Evolutionary conservation across 2,888 invertebrate genomes (phyloP), one percentile per base, ranked within the genome.

Genomic region (Parnassius smintheus): DNA sequence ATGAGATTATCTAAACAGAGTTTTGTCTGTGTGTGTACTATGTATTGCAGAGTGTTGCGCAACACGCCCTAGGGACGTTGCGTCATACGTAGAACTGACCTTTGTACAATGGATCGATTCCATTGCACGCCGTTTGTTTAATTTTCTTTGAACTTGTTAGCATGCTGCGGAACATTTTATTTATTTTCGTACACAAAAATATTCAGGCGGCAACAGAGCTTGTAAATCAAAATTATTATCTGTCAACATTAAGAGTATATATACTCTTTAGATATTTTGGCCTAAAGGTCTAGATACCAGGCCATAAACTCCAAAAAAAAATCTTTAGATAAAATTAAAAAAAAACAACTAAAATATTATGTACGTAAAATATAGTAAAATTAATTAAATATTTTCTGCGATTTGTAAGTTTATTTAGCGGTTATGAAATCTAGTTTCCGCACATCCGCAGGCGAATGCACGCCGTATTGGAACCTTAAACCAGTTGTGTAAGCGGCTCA

Each of bases 371-470:
- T 18, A 18, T 18, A 18, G 1, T 18, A 18, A 18, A 18, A 18
- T 18, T 18, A 18, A 18, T 18, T 49, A 2, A 9, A 48, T 48
- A 12, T 9, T 49, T 59, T 64, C 67, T 68, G 61, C 64, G 68
- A 68, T 70, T 69, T 69, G 66, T 66, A 67, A 65, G 67, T 68
- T 65, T 66, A 68, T 69, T 65, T 57, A 65, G 65, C 65, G 67
- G 72, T 72, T 65, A 78, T 67, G 66, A 72, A 73, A 68, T 76
- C 74, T 81, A 83, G 83, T 88, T 87, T 88, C 86, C 88, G 86
- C 75, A 88, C 85, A 88, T 90, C 90, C 88, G 88, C 78, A 75
- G 87, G 86, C 88, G 86, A 90, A 85, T 83, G 91, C 84, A 86
- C 83, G 82, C 78, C 75, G 80, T 82, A 81, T 75, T 72, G 76